phyloP scores from a whole-genome alignment of 2,113 vertebrate genomes.

The Periophthalmodon schlosseri region DNA sequence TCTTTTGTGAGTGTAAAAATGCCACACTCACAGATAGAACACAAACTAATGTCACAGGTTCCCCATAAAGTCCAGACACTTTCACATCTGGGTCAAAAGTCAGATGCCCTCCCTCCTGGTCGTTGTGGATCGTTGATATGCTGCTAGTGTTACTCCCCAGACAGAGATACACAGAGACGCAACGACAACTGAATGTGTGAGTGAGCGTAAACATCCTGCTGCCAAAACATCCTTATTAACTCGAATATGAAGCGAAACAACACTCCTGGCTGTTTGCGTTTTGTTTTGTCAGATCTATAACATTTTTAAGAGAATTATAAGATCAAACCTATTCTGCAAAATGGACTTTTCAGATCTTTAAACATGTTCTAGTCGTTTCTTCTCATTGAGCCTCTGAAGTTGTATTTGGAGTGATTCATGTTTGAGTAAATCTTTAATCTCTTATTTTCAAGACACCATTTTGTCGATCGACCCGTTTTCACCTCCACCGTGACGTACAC shows the following conservation, averaged over 20 bases:
- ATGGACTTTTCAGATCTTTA: no score
- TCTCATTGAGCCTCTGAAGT: no score
- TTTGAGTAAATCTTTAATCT: no score
- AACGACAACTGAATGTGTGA: background rate
- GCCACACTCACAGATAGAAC: background rate
- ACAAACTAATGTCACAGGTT: background rate
- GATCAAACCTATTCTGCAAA: background rate
- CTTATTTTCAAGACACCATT: no score
- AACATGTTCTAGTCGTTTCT: no score
- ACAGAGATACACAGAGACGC: background rate
- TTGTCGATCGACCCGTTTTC: no score
- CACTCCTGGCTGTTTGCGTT: background rate
- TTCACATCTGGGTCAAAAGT: slow-evolving; percentile 3
- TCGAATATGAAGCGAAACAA: background rate
- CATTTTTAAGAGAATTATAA: background rate
- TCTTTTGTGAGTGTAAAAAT: background rate
- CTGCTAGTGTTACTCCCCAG: background rate
- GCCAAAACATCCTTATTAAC: background rate
- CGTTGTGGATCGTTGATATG: background rate
- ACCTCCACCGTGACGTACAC: no score
- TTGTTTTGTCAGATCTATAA: background rate
- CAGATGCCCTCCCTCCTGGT: background rate
- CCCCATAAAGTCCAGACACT: background rate
- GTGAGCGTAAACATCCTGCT: background rate
- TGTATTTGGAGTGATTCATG: no score